Evolutionary conservation across 2,797 vertebrate species (phyloP).

Genomic region (Poecile montanus): DNA sequence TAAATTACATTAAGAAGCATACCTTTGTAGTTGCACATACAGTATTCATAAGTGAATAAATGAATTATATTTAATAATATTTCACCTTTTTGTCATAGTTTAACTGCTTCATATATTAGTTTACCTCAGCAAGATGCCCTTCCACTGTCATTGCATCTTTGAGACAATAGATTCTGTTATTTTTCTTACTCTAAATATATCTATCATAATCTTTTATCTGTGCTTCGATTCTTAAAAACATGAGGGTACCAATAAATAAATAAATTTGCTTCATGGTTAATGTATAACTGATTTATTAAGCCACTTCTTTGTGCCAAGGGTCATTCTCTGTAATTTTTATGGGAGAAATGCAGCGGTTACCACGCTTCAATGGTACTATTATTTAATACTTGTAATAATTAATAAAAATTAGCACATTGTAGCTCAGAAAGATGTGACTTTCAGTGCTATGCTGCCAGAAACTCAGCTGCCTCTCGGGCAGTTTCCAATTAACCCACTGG

Average conservation of each 20-base stretch:
- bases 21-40: conserved; percentile 52
- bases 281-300: conserved; percentile 44
- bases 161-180: not conserved
- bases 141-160: conserved; percentile 24
- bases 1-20: conserved; percentile 57
- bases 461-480: not conserved
- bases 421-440: not conserved
- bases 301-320: not conserved
- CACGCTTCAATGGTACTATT: not conserved
- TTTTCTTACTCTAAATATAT: not conserved
- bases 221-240: conserved; percentile 11
- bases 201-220: not conserved
- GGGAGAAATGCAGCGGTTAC: not conserved
- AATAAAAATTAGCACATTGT: not conserved
- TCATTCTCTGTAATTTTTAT: conserved; percentile 14
- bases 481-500: conserved; percentile 21
- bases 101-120: conserved; percentile 32
- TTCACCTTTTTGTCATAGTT: conserved; percentile 62
- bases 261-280: conserved; percentile 45
- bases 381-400: conserved; percentile 26
- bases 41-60: conserved; percentile 73
- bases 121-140: conserved; percentile 33
- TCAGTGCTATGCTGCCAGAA: not conserved
- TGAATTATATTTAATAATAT: conserved; percentile 66
- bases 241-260: conserved; percentile 52